Conservation (phyloP, 2,113 vertebrate genomes). For the Alethe diademata region DNA sequence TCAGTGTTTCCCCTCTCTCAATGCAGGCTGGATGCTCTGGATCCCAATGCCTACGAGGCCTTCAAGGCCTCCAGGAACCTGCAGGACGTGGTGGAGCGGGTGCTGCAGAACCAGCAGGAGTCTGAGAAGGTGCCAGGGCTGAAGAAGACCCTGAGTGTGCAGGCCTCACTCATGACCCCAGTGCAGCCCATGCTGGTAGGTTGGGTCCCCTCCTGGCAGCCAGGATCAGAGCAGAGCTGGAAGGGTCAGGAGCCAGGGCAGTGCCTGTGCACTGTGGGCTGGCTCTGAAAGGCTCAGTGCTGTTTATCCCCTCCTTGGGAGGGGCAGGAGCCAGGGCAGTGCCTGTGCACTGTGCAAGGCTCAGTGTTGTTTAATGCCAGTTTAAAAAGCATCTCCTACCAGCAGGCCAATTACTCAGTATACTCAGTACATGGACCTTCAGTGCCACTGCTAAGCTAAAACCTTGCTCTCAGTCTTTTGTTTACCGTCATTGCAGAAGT, state of each 20-base stretch:
- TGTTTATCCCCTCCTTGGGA: too few relatives aligned
- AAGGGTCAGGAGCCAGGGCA: neutral
- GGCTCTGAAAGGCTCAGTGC: too few relatives aligned
- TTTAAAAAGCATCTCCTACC: neutral
- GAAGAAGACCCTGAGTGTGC: slow-evolving; percentile 82
- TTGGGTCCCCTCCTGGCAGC: neutral
- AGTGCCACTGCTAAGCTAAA: neutral
- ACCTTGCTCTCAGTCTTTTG: neutral
- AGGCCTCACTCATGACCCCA: slow-evolving; percentile 93
- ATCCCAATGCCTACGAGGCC: slow-evolving; percentile 94
- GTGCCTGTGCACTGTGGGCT: neutral
- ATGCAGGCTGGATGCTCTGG: slow-evolving; percentile 89
- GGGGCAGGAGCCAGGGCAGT: neutral
- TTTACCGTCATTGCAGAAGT: neutral
- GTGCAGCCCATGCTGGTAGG: slow-evolving; percentile 98
- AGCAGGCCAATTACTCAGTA: rapidly evolving
- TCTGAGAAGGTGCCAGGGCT: slow-evolving; percentile 79
- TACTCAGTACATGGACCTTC: neutral
- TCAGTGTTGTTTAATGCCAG: neutral
- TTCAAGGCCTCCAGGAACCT: slow-evolving; percentile 97
- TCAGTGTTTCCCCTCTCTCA: rapidly evolving
- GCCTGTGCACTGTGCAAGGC: neutral
- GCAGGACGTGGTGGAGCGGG: slow-evolving; percentile 90
- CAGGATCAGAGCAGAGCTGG: neutral
- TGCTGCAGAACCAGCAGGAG: slow-evolving; percentile 89